phyloP scores from a whole-genome alignment of 2,113 vertebrate genomes.

The Pseudorhombus dupliciocellatus region DNA sequence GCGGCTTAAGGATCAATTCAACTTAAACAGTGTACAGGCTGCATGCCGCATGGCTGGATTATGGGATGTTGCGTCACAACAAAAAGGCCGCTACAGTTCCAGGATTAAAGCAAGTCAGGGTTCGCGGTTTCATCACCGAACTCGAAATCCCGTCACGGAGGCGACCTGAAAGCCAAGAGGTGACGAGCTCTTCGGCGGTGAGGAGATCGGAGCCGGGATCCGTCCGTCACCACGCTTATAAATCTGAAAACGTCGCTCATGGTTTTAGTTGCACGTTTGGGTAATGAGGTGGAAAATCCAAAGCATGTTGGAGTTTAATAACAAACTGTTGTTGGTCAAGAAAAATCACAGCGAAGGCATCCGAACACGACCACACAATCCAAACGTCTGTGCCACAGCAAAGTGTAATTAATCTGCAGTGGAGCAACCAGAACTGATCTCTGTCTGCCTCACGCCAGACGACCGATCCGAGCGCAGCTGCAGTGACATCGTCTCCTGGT shows the following conservation, averaged over 20 bases:
- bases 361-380: slow-evolving; percentile 23
- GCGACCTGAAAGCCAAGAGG: slow-evolving; percentile 32
- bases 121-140: slow-evolving; percentile 28
- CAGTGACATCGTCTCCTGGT: slow-evolving; percentile 1
- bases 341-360: slow-evolving; percentile 39
- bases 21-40: slow-evolving; percentile 4
- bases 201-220: slow-evolving; percentile 44
- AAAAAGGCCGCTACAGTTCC: slow-evolving; percentile 7
- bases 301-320: slow-evolving; percentile 38
- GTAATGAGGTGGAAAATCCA: slow-evolving; percentile 72
- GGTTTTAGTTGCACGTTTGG: slow-evolving; percentile 22
- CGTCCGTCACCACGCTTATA: slow-evolving; percentile 54
- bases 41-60: neutral
- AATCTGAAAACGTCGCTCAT: slow-evolving; percentile 44
- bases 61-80: slow-evolving; percentile 30
- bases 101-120: slow-evolving; percentile 25
- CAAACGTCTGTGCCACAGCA: neutral
- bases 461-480: slow-evolving; percentile 2
- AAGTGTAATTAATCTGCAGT: slow-evolving; percentile 15
- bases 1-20: slow-evolving; percentile 17
- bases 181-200: slow-evolving; percentile 19
- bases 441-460: slow-evolving; percentile 1
- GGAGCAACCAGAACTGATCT: slow-evolving; percentile 35
- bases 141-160: slow-evolving; percentile 8
- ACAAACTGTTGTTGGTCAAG: slow-evolving; percentile 9